Evolutionary conservation across 2,113 vertebrate species (phyloP), one percentile per base, ranked within the genome.

Genomic region (Taxidea taxus): DNA sequence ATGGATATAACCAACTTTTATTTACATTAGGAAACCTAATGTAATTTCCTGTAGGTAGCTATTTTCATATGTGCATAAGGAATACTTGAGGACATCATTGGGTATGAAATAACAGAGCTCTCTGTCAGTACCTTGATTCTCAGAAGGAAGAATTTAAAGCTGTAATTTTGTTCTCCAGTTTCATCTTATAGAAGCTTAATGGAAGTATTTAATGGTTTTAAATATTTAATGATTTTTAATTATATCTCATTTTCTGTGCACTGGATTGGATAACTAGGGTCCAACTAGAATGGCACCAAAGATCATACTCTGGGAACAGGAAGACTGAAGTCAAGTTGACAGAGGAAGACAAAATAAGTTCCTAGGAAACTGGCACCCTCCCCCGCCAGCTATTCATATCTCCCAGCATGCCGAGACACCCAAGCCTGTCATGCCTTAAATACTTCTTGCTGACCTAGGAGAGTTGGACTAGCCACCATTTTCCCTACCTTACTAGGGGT

Each of bases 1-100:
- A 97, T 60, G 86, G 93, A 97, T 98, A 58, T 97, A 97, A 97
- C 97, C 97, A 97, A 98, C 88, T 96, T 97, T 95, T 97, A 96
- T 97, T 97, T 97, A 95, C 88, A 88, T 81, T 92, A 83, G 64
- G 74, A 95, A 95, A 97, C 75, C 83, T 66, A 87, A 34, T 27
- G 77, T 70, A 88, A 84, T 97, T 94, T 95, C 95, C 95, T 16
- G 3, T 51, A 49, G 64, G 91, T 94, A 87, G 62, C 70, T 92
- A 66, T 92, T 95, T 97, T 96, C 95, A 87, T 77, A 87, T 49
- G 80, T 95, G 91, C 51, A 49, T 93, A 51, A 97, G 66, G 54
- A 96, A 94, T 49, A 93, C 80, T 94, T 91, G 81, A 34, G 37
- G 54, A 80, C 42, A 92, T 62, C 51, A 44, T 34, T 0, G 0